Evolutionary conservation across 2,888 invertebrate species (phyloP).

Genomic region (Eupithecia vulgata): DNA sequence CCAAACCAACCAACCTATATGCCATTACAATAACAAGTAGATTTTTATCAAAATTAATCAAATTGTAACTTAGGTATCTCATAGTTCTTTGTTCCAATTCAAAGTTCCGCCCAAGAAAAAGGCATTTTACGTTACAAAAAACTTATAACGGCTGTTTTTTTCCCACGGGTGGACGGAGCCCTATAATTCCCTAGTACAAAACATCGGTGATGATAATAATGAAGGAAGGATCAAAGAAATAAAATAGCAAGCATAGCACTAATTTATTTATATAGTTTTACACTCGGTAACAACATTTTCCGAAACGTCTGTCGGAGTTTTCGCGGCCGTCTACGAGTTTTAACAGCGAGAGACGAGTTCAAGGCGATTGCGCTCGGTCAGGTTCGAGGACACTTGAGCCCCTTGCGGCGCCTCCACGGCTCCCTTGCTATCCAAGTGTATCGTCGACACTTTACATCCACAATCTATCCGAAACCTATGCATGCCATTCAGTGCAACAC

Average conservation of each 20-base stretch:
- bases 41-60: background rate
- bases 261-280: slow-evolving; percentile 14
- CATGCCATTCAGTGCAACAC: background rate
- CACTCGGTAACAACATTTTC: slow-evolving; percentile 48
- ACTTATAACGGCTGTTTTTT: background rate
- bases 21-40: background rate
- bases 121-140: background rate
- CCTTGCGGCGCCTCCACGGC: slow-evolving; percentile 71
- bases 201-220: background rate
- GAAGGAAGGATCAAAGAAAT: background rate
- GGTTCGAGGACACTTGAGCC: slow-evolving; percentile 81
- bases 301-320: slow-evolving; percentile 58
- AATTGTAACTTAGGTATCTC: background rate
- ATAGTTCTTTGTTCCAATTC: background rate
- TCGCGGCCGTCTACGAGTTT: slow-evolving; percentile 61
- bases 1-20: background rate
- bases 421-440: slow-evolving; percentile 46
- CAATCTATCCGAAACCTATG: slow-evolving; percentile 2
- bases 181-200: background rate
- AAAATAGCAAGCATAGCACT: background rate
- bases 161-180: background rate
- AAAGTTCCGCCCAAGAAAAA: background rate
- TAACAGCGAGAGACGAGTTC: slow-evolving; percentile 76
- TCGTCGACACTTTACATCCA: slow-evolving; percentile 30
- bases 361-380: slow-evolving; percentile 83